Conservation (phyloP, 2,113 vertebrate species). For the Periophthalmus modestus region DNA sequence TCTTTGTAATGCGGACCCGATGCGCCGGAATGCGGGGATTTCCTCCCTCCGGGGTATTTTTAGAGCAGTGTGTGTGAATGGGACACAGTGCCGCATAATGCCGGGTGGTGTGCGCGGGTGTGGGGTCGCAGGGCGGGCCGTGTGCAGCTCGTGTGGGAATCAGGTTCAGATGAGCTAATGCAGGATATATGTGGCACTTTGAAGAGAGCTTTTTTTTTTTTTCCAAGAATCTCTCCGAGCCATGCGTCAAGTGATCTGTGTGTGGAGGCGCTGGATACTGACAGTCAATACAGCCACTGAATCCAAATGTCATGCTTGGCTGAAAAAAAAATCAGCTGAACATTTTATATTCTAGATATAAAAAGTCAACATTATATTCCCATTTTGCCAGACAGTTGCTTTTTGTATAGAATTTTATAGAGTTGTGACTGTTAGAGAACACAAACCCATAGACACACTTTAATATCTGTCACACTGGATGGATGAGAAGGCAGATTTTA, state of each 20-base stretch:
- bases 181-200: constrained; percentile 23
- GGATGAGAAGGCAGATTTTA: background rate
- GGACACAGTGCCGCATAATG: constrained; percentile 54
- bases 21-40: constrained; percentile 72
- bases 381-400: no score
- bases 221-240: constrained; percentile 4
- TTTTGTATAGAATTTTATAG: no score
- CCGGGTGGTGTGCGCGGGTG: constrained; percentile 41
- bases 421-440: background rate
- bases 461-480: background rate
- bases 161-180: constrained; percentile 40
- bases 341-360: no score
- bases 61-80: constrained; percentile 68
- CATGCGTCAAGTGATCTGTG: background rate
- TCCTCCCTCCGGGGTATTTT: constrained; percentile 75
- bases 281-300: background rate
- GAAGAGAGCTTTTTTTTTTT: constrained; percentile 5
- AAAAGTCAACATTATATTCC: no score
- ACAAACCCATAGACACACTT: background rate
- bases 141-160: constrained; percentile 58
- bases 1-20: constrained; percentile 76
- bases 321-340: background rate
- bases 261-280: background rate
- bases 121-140: constrained; percentile 53
- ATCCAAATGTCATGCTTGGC: background rate